Base-by-base conservation (phyloP, 2,888 invertebrate species). In the Alloplasta piceator region DNA sequence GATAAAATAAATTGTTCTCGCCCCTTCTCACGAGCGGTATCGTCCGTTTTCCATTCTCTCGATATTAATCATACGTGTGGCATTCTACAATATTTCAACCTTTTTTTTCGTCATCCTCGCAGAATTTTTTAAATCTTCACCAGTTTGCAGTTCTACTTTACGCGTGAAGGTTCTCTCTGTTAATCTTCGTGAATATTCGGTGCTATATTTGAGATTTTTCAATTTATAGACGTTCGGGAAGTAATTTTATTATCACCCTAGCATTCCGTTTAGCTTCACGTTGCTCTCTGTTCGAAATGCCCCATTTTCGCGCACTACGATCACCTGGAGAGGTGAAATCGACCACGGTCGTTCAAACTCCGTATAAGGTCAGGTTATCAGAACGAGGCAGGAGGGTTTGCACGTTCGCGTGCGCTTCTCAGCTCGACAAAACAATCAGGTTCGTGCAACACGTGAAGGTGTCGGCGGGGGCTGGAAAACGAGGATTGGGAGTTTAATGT, bases 1-100 rank as follows among this genome's bases (percentile, higher is more conserved):
- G 87, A 90, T 90, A 88, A 89, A 89, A 90, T 89, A 89, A 90
- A 90, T 90, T 89, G 86, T 86, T 82, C 73, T 58, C 82, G 83
- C 68, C 68, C 26, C 56, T 56, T 36, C 56, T 56, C 61, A 80
- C 78, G 82, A 80, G 61, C 71, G 67, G 85, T 86, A 86, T 86
- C 87, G 85, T 85, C 85, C 89, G 84, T 83, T 74, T 77, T 81
- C 81, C 84, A 67, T 70, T 79, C 75, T 75, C 74, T 83, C 71
- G 85, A 78, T 85, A 78, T 75, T 68, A 67, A 67, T 41, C 14
- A 36, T n/a, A 50, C 10, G 26, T 26, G 26, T 26, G 26, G 26
- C 26, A 26, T 26, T 26, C 26, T 26, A 26, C 26, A 26, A 26
- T 26, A 26, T 2, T 26, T 26, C 26, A 26, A 3, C 26, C 26